These are phyloP conservation scores for Hozukius guyotensis DNA, from an alignment of 2,797 vertebrate genomes.

Conservation along the genomic window DNA sequence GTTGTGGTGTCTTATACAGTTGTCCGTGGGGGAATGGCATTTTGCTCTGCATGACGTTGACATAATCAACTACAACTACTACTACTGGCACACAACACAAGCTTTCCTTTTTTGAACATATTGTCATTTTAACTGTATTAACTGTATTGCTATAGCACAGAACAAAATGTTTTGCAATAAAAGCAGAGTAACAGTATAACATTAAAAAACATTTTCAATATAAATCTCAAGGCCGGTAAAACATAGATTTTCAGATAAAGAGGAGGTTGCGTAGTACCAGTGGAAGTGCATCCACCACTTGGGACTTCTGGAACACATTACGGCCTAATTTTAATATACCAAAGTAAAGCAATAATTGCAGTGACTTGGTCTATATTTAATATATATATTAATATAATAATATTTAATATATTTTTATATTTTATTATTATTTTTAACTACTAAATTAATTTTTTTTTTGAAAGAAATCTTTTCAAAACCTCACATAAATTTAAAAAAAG, in stretches of 20 bases:
- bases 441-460: neutral
- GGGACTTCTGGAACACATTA: neutral
- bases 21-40: neutral
- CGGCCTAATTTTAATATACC: neutral
- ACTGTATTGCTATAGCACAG: neutral
- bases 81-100: neutral
- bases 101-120: neutral
- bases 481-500: neutral
- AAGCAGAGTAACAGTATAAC: neutral
- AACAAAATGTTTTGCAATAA: neutral
- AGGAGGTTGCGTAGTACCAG: neutral
- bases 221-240: neutral
- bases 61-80: neutral
- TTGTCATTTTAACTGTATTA: neutral
- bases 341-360: neutral
- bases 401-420: neutral
- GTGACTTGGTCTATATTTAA: neutral
- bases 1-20: neutral
- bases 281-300: neutral
- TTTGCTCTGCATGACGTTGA: neutral
- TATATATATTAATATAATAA: neutral
- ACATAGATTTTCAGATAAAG: neutral
- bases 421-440: neutral
- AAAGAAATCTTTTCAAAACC: neutral
- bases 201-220: neutral